Evolutionary conservation across 2,888 invertebrate genomes (phyloP).

Genomic region (Aphidoletes aphidimyza): DNA sequence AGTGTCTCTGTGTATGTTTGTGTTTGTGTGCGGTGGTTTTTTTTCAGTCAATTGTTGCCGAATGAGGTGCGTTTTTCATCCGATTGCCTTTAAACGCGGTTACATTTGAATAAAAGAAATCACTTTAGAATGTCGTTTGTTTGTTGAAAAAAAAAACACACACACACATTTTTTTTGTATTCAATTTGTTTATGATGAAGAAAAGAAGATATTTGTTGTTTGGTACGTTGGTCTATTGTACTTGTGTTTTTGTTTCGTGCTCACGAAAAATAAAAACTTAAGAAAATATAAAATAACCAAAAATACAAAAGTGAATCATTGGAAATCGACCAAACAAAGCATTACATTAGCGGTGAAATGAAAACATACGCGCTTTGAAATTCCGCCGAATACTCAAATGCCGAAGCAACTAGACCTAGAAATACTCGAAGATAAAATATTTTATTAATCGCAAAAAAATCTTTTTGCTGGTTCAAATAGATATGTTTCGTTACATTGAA

Average conservation of each 20-base stretch:
- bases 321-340: slow-evolving; percentile 48
- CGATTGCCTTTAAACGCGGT: slow-evolving; percentile 24
- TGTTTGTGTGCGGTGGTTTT: slow-evolving; percentile 18
- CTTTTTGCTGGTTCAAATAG: slow-evolving; percentile 14
- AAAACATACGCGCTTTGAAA: slow-evolving; percentile 33
- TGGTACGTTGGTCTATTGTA: not conserved
- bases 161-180: no score
- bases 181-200: slow-evolving; percentile 47
- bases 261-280: not conserved
- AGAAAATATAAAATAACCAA: no score
- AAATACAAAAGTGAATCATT: not conserved
- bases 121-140: slow-evolving; percentile 53
- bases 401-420: not conserved
- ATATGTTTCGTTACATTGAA: not conserved
- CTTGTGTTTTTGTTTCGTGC: not conserved
- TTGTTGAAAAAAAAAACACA: no score
- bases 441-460: slow-evolving; percentile 52
- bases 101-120: slow-evolving; percentile 31
- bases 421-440: not conserved
- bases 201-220: slow-evolving; percentile 43
- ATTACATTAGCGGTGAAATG: slow-evolving; percentile 28
- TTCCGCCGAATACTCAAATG: not conserved
- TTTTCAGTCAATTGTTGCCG: not conserved
- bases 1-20: not conserved
- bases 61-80: not conserved